A percentile compares a stretch with the other conserved stretches of the same genome.
Evolutionary conservation across 2,797 vertebrate genomes (phyloP).

Genomic region (Acrossocheilus fasciatus): DNA sequence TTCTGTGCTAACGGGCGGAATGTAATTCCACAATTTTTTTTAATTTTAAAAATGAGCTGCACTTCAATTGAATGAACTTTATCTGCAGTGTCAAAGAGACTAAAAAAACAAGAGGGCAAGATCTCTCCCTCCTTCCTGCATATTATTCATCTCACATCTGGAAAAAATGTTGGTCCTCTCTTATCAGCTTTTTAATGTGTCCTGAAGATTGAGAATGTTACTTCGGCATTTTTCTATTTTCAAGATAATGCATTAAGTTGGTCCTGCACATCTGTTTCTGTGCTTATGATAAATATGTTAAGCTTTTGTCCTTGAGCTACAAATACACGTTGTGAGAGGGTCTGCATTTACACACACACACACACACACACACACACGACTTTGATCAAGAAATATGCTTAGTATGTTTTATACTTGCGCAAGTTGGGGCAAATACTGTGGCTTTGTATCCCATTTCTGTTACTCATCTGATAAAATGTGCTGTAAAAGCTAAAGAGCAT

Average conservation of each 20-base stretch:
- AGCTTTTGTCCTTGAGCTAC: conserved; percentile 45
- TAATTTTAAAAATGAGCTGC: background rate
- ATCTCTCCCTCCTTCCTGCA: conserved; percentile 44
- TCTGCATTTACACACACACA: conserved; percentile 25
- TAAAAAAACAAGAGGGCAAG: conserved; percentile 8
- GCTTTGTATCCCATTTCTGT: conserved; percentile 26
- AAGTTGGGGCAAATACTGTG: conserved; percentile 6
- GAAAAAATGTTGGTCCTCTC: conserved; percentile 16
- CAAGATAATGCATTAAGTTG: conserved; percentile 22
- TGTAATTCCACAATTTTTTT: background rate
- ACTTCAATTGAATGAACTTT: background rate
- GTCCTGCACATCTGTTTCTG: conserved; percentile 48
- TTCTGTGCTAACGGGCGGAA: background rate
- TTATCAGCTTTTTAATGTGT: conserved; percentile 42
- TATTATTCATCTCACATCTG: conserved; percentile 46
- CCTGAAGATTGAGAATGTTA: conserved; percentile 3
- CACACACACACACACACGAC: background rate
- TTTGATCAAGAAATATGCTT: conserved; percentile 2
- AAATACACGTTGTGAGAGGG: conserved; percentile 20
- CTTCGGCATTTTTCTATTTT: conserved; percentile 29
- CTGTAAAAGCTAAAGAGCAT: background rate
- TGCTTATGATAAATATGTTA: conserved; percentile 44
- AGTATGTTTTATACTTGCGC: background rate
- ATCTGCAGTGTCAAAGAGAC: background rate
- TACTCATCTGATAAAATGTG: conserved; percentile 1